These are phyloP conservation scores for Gymnoscelis rufifasciata DNA, from an alignment of 2,888 invertebrate species.

Conservation along the genomic window DNA sequence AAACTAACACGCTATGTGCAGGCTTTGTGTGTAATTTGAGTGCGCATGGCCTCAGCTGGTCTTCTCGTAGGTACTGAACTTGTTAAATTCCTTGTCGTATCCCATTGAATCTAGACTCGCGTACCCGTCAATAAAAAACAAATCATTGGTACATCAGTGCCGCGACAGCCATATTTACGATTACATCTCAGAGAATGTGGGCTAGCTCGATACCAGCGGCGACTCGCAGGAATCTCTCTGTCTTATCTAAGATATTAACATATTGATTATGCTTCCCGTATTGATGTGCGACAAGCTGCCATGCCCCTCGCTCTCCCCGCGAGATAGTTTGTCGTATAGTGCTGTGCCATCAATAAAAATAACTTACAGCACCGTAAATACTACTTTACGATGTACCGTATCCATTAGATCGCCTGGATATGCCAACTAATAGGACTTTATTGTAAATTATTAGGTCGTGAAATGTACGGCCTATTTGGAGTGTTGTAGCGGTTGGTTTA, in stretches of 20 bases:
- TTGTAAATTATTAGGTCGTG: constrained; percentile 50
- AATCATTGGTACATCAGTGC: constrained; percentile 45
- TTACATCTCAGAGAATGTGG: constrained; percentile 62
- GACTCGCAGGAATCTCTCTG: constrained; percentile 61
- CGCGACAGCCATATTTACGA: constrained; percentile 56
- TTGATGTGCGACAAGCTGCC: constrained; percentile 62
- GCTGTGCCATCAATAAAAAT: constrained; percentile 52
- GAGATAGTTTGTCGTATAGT: constrained; percentile 50
- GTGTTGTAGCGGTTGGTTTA: constrained; percentile 34
- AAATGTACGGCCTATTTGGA: constrained; percentile 36
- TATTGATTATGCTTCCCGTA: constrained; percentile 71
- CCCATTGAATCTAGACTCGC: no score
- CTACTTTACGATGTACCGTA: constrained; percentile 47
- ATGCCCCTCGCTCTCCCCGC: constrained; percentile 35
- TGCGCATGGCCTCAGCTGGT: no score
- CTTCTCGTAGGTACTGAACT: no score
- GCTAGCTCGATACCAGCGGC: constrained; percentile 61
- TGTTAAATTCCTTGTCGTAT: background rate
- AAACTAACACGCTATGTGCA: no score
- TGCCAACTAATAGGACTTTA: constrained; percentile 35
- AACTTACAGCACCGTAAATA: constrained; percentile 55
- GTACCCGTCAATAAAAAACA: constrained; percentile 33
- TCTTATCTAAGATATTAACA: constrained; percentile 73
- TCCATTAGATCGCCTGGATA: constrained; percentile 40
- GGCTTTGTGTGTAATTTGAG: no score